phyloP scores from a whole-genome alignment of 2,797 vertebrate genomes.

The Hylomyscus alleni region DNA sequence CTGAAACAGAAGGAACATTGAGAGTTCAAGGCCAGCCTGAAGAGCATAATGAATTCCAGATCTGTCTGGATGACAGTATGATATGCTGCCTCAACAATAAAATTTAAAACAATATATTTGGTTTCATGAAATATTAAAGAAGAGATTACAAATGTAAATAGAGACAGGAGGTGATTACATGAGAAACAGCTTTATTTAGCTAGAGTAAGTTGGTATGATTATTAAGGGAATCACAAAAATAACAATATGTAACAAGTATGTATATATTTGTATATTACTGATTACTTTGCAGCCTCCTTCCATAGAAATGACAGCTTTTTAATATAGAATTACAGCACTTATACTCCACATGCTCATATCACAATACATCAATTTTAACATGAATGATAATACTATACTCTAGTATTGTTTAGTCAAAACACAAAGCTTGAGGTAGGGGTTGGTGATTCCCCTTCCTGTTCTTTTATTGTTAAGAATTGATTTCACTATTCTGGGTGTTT shows the following conservation, averaged over 20 bases:
- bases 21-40: background rate
- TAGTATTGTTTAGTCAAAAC: background rate
- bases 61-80: background rate
- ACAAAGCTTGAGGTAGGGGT: background rate
- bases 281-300: background rate
- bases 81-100: background rate
- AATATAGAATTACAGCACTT: background rate
- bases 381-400: background rate
- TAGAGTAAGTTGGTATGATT: background rate
- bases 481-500: too few relatives aligned
- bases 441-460: too few relatives aligned
- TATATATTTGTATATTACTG: background rate
- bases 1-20: background rate
- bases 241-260: background rate
- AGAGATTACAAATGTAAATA: constrained; percentile 33
- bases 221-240: background rate
- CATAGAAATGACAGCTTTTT: background rate
- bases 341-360: background rate
- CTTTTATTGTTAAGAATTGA: too few relatives aligned
- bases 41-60: background rate
- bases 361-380: background rate
- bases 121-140: constrained; percentile 33
- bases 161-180: background rate
- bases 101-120: background rate
- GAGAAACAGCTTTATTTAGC: background rate